phyloP scores from a whole-genome alignment of 2,113 vertebrate genomes.

The Barbus barbus region DNA sequence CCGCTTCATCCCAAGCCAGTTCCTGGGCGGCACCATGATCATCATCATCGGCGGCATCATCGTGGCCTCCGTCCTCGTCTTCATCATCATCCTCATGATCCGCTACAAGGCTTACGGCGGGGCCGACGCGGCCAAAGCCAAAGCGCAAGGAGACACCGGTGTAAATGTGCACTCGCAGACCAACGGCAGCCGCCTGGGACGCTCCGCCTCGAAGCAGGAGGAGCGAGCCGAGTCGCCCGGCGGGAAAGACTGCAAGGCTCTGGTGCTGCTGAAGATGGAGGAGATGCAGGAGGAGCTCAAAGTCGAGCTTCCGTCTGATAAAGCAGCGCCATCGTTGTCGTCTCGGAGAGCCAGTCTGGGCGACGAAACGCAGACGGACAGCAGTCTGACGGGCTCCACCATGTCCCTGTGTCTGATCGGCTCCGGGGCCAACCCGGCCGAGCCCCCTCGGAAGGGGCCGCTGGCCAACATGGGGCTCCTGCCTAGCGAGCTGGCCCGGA shows the following conservation, averaged over 20 bases:
- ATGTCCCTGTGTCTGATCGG: conserved; percentile 88
- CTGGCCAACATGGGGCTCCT: conserved; percentile 72
- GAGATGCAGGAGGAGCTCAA: conserved; percentile 66
- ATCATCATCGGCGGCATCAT: conserved; percentile 95
- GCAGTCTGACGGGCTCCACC: conserved; percentile 80
- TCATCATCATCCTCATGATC: conserved; percentile 95
- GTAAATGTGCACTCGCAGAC: conserved; percentile 85
- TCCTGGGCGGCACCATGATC: conserved; percentile 94
- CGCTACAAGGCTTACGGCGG: conserved; percentile 89
- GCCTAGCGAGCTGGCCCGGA: conserved; percentile 82
- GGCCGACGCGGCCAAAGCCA: conserved; percentile 73
- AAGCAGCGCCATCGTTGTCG: conserved; percentile 62
- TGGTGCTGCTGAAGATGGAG: conserved; percentile 70
- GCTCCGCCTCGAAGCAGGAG: conserved; percentile 73
- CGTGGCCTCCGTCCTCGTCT: conserved; percentile 91
- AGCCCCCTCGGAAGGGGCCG: conserved; percentile 71
- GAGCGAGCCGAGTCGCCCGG: conserved; percentile 69
- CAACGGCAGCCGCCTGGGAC: conserved; percentile 74
- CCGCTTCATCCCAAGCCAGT: conserved; percentile 86
- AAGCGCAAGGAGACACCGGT: conserved; percentile 77
- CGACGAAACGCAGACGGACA: conserved; percentile 81
- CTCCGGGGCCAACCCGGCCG: conserved; percentile 71
- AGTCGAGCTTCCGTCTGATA: conserved; percentile 66
- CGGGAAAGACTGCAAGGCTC: conserved; percentile 74
- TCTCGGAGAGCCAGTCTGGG: conserved; percentile 69